These are phyloP conservation scores for Nerophis ophidion DNA, from an alignment of 2,113 vertebrate genomes.

Conservation along the genomic window DNA sequence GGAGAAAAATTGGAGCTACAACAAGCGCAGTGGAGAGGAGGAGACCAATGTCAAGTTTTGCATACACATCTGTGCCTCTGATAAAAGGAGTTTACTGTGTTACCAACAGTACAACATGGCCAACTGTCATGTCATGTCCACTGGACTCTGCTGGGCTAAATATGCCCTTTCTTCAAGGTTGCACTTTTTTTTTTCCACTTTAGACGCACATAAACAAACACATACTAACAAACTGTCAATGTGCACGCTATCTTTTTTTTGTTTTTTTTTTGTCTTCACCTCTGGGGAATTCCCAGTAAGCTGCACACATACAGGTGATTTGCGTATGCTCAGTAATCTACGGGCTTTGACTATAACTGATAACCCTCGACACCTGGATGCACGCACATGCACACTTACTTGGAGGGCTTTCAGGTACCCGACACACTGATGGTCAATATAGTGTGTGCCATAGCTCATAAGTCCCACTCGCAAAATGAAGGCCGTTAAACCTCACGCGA, in stretches of 20 bases:
- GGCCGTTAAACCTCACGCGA: slow-evolving; percentile 30
- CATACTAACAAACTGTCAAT: slow-evolving; percentile 9
- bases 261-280: slow-evolving; percentile 14
- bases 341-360: slow-evolving; percentile 59
- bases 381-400: slow-evolving; percentile 5
- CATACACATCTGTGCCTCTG: slow-evolving; percentile 35
- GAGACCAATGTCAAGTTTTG: slow-evolving; percentile 56
- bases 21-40: background rate
- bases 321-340: slow-evolving; percentile 60
- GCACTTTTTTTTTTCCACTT: slow-evolving; percentile 20
- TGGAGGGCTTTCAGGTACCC: slow-evolving; percentile 3
- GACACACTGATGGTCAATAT: slow-evolving; percentile 26
- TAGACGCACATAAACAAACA: slow-evolving; percentile 17
- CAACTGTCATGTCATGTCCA: slow-evolving; percentile 42
- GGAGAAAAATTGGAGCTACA: background rate
- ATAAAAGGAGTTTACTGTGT: background rate
- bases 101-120: slow-evolving; percentile 18
- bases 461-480: slow-evolving; percentile 26
- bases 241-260: slow-evolving; percentile 4
- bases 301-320: slow-evolving; percentile 57
- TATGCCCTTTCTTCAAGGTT: background rate
- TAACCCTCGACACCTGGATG: slow-evolving; percentile 61
- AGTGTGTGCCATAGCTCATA: background rate
- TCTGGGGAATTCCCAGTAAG: slow-evolving; percentile 57
- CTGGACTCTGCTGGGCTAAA: slow-evolving; percentile 19